These are phyloP conservation scores for Brevimyrus niger DNA, from an alignment of 2,113 vertebrate genomes.

Conservation along the genomic window DNA sequence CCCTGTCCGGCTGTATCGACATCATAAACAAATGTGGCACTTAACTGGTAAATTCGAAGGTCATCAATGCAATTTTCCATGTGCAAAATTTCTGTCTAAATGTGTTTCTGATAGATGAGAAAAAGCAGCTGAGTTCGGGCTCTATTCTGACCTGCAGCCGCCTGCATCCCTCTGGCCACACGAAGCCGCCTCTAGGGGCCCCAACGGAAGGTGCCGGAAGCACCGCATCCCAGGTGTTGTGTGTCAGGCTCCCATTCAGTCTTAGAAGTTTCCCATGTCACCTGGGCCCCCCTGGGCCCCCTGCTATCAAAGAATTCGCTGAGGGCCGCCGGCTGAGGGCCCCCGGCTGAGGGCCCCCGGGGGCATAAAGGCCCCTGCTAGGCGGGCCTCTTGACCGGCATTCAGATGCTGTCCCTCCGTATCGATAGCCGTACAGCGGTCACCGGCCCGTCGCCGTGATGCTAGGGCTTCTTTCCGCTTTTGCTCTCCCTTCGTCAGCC, in stretches of 20 bases:
- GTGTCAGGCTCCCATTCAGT: slow-evolving; percentile 12
- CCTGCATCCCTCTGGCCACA: background rate
- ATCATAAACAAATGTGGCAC: background rate
- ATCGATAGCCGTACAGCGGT: background rate
- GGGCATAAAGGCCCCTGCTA: background rate
- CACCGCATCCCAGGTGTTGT: background rate
- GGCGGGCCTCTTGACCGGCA: background rate
- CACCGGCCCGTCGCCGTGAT: background rate
- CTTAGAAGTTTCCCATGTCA: slow-evolving; percentile 9
- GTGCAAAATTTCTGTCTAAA: background rate
- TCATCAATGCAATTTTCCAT: background rate
- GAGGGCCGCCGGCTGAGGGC: background rate
- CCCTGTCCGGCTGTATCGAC: background rate
- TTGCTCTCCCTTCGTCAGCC: background rate
- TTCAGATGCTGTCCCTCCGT: background rate
- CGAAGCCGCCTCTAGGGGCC: background rate
- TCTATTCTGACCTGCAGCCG: background rate
- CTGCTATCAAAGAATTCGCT: background rate
- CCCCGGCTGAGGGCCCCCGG: background rate
- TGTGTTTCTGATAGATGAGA: background rate
- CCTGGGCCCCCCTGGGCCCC: background rate
- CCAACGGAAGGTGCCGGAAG: background rate
- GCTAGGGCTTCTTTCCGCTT: background rate
- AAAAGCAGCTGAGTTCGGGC: background rate
- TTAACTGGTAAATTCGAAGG: background rate